Evolutionary conservation across 2,888 invertebrate genomes (phyloP).

Genomic region (Hemicrepidius hirtus): DNA sequence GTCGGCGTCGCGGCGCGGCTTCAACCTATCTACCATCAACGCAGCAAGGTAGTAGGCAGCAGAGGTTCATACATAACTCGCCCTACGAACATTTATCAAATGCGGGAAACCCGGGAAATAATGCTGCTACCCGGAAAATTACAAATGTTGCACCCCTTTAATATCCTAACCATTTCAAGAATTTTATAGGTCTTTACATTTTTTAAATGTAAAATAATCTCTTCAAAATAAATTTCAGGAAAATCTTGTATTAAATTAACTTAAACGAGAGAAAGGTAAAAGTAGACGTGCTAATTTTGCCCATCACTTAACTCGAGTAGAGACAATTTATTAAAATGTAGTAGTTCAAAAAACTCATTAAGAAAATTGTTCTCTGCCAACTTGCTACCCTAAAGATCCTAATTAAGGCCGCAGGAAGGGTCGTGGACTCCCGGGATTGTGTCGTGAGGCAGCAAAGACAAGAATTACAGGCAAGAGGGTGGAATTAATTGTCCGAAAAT

Average conservation of each 20-base stretch:
- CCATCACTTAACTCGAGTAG: background rate
- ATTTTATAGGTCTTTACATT: background rate
- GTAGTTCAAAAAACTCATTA: slow-evolving; percentile 37
- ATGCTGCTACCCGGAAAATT: slow-evolving; percentile 2
- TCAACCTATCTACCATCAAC: slow-evolving; percentile 7
- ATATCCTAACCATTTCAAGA: background rate
- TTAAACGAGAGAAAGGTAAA: too few species aligned
- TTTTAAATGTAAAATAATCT: background rate
- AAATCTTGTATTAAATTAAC: too few species aligned
- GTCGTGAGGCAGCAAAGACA: slow-evolving; percentile 34
- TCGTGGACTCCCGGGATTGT: slow-evolving; percentile 24
- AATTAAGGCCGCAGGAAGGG: slow-evolving; percentile 40
- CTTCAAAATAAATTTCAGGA: too few species aligned
- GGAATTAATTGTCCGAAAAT: slow-evolving; percentile 50
- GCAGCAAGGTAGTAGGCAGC: slow-evolving; percentile 20
- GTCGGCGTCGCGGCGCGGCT: slow-evolving; percentile 8
- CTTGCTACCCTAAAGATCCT: slow-evolving; percentile 36
- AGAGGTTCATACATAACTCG: slow-evolving; percentile 10
- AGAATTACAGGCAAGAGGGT: slow-evolving; percentile 37
- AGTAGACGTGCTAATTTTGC: too few species aligned
- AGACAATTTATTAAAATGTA: slow-evolving; percentile 43
- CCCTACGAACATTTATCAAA: slow-evolving; percentile 13
- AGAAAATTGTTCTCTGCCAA: slow-evolving; percentile 37
- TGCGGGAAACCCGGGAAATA: slow-evolving; percentile 6
- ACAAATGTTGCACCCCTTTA: background rate